These are phyloP conservation scores for Anolis sagrei DNA, from an alignment of 2,113 vertebrate species.

Conservation along the genomic window DNA sequence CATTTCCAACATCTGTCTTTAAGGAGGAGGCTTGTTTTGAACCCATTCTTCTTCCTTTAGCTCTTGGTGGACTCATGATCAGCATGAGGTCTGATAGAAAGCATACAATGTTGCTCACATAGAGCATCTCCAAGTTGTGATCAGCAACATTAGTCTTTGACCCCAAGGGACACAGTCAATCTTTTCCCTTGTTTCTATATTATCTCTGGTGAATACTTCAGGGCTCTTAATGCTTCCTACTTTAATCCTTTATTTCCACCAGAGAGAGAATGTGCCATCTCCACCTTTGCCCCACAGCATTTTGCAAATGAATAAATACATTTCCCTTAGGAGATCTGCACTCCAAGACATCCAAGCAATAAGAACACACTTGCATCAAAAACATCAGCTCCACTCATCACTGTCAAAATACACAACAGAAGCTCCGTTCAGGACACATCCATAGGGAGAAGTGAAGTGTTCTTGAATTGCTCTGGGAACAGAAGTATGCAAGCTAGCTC, in stretches of 20 bases:
- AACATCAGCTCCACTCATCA: neutral
- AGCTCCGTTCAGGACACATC: neutral
- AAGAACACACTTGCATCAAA: neutral
- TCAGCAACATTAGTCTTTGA: too few species aligned
- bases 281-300: neutral
- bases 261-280: neutral
- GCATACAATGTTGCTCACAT: too few species aligned
- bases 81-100: too few species aligned
- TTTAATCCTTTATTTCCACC: neutral
- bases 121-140: too few species aligned
- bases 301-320: constrained; percentile 10
- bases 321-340: neutral
- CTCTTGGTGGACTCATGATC: too few species aligned
- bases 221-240: too few species aligned
- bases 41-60: too few species aligned
- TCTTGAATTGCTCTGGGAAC: neutral
- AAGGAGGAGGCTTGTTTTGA: too few species aligned
- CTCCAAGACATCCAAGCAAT: neutral
- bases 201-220: too few species aligned
- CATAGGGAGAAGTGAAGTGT: neutral
- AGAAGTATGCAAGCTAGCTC: neutral
- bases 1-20: too few species aligned
- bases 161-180: too few species aligned
- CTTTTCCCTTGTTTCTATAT: too few species aligned
- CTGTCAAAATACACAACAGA: neutral